phyloP scores from a whole-genome alignment of 2,888 invertebrate species.

The Pinctada fucata region DNA sequence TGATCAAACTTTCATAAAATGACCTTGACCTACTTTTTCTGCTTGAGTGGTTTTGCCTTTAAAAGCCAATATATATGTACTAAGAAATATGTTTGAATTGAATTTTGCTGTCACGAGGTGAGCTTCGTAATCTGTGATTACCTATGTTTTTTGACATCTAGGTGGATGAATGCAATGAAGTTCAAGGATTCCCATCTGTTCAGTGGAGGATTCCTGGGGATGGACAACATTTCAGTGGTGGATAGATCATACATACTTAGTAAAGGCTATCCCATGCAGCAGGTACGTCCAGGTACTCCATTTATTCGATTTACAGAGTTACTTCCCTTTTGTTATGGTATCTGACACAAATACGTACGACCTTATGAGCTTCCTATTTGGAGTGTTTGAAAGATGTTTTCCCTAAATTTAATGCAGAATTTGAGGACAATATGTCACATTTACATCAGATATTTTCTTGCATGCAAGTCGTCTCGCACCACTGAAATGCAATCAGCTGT shows the following conservation, averaged over 20 bases:
- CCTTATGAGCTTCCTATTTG: background rate
- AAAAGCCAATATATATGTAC: too few relatives aligned
- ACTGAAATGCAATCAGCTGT: too few relatives aligned
- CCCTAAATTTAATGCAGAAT: background rate
- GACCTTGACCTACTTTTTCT: background rate
- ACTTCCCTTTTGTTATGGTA: too few relatives aligned
- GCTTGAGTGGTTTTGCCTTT: background rate
- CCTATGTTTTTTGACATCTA: background rate
- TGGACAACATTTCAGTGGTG: constrained; percentile 74
- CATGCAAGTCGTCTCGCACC: too few relatives aligned
- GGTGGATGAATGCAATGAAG: constrained; percentile 31
- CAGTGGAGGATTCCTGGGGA: constrained; percentile 62
- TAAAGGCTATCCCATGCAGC: constrained; percentile 8
- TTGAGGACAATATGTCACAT: too few relatives aligned
- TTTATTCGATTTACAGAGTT: too few relatives aligned
- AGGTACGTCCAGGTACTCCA: background rate
- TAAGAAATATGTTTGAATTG: too few relatives aligned
- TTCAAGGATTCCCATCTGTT: constrained; percentile 29
- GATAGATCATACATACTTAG: constrained; percentile 55
- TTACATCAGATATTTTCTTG: too few relatives aligned
- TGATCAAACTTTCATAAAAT: too few relatives aligned
- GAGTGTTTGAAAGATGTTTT: background rate
- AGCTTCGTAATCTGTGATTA: too few relatives aligned
- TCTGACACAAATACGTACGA: too few relatives aligned
- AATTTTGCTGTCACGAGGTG: too few relatives aligned